Evolutionary conservation across 2,113 vertebrate species (phyloP).

Genomic region (Agapornis roseicollis): DNA sequence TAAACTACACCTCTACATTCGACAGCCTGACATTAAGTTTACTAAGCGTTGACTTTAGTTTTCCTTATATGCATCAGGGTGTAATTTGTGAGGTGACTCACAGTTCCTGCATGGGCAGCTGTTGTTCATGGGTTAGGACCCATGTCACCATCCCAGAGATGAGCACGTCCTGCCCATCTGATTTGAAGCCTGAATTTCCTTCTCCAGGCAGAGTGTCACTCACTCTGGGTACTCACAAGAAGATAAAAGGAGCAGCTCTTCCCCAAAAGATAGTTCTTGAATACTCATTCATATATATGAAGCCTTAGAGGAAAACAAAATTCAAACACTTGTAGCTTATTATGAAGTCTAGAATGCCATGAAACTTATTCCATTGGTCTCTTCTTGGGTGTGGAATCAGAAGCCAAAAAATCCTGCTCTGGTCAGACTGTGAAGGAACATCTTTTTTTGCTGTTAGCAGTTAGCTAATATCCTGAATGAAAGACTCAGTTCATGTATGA

Average conservation of each 20-base stretch:
- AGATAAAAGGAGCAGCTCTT: neutral
- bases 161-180: neutral
- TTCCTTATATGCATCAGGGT: neutral
- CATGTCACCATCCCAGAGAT: neutral
- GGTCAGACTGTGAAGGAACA: neutral
- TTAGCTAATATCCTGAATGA: neutral
- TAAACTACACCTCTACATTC: neutral
- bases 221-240: neutral
- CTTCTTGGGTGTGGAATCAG: neutral
- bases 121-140: neutral
- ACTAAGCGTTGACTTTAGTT: neutral
- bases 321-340: neutral
- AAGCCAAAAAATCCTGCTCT: neutral
- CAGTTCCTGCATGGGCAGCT: neutral
- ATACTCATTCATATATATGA: neutral
- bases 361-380: slow-evolving; percentile 5
- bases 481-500: neutral
- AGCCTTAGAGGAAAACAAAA: neutral
- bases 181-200: neutral
- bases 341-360: neutral
- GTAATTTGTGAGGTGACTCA: slow-evolving; percentile 32
- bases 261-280: neutral
- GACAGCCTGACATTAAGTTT: slow-evolving; percentile 13
- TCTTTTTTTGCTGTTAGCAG: neutral
- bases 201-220: neutral